These are phyloP conservation scores for Lathamus discolor DNA, from an alignment of 2,113 vertebrate species.

Conservation along the genomic window DNA sequence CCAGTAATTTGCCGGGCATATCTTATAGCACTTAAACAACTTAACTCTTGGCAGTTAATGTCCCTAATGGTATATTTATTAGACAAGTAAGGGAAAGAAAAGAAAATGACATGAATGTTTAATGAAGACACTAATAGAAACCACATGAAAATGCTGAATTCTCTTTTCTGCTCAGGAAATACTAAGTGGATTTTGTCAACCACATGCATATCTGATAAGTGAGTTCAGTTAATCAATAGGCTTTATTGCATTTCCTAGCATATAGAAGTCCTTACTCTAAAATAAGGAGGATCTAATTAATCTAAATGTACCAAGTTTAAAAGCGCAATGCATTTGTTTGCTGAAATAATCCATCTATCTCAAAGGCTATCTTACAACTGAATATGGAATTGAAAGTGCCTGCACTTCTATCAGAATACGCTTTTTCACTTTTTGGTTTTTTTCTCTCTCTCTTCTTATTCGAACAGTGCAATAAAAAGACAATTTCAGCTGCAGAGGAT, in stretches of 20 bases:
- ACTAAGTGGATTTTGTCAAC: background rate
- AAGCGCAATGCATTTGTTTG: background rate
- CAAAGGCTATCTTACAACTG: background rate
- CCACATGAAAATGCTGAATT: conserved; percentile 17
- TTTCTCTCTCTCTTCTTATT: background rate
- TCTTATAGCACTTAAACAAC: conserved; percentile 57
- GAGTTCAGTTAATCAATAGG: conserved; percentile 30
- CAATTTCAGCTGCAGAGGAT: background rate
- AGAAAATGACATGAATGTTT: conserved; percentile 53
- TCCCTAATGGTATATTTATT: conserved; percentile 56
- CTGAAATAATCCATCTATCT: background rate
- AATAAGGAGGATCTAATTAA: background rate
- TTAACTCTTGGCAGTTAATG: conserved; percentile 28
- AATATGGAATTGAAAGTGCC: background rate
- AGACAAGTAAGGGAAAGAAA: conserved; percentile 37
- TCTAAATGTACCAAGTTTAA: background rate
- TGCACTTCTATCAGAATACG: background rate
- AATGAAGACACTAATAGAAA: conserved; percentile 42
- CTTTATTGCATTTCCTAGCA: conserved; percentile 11
- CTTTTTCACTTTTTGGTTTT: background rate
- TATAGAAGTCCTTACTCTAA: background rate
- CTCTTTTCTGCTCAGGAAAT: conserved; percentile 23
- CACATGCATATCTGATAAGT: conserved; percentile 17
- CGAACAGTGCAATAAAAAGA: background rate
- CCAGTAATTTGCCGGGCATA: background rate